These are phyloP conservation scores for Sitta europaea DNA, from an alignment of 2,113 vertebrate species.

Conservation along the genomic window DNA sequence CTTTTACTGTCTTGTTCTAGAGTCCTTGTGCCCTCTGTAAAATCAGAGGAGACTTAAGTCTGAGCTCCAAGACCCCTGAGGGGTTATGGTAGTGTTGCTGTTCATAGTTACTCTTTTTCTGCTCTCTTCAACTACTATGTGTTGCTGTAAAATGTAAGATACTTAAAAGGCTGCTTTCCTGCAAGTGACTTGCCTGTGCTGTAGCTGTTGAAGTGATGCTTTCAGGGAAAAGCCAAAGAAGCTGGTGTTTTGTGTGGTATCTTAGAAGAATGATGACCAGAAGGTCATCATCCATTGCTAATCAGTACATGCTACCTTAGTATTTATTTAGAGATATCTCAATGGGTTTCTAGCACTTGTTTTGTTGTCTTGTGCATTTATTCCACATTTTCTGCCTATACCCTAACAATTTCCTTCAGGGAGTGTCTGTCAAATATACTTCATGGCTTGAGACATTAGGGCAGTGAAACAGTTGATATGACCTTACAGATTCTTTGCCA, in stretches of 20 bases:
- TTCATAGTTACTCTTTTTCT: background rate
- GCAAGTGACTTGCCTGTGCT: background rate
- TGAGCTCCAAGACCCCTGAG: background rate
- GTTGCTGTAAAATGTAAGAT: background rate
- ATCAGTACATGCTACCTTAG: background rate
- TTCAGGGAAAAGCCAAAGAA: background rate
- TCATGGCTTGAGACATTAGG: background rate
- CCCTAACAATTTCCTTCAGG: background rate
- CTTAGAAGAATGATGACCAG: background rate
- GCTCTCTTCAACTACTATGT: background rate
- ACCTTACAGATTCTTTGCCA: background rate
- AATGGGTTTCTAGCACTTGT: background rate
- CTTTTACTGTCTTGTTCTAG: background rate
- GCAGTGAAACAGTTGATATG: background rate
- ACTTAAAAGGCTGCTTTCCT: background rate
- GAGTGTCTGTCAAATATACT: background rate
- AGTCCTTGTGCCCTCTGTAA: background rate
- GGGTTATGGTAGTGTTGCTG: background rate
- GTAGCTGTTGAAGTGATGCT: background rate
- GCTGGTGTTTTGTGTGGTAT: background rate
- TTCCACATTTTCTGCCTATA: background rate
- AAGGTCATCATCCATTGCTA: background rate
- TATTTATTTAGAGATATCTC: background rate
- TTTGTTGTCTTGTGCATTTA: background rate
- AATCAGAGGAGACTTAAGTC: background rate